Evolutionary conservation across 2,888 invertebrate species (phyloP), one percentile per base, ranked within the genome.

Genomic region (Aethes cnicana): DNA sequence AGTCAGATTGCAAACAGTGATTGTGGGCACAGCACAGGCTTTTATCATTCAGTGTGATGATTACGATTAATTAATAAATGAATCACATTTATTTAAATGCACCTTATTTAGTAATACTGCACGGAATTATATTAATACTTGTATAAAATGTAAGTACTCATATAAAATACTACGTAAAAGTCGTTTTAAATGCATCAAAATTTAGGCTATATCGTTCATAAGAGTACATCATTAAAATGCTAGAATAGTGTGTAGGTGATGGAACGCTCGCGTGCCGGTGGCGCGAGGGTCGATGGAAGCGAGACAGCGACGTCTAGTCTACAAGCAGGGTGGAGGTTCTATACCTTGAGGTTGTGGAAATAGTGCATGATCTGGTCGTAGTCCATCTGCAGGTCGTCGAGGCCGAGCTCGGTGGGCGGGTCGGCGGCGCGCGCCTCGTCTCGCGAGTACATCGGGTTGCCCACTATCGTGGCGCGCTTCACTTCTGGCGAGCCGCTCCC

Each of bases 301-400:
- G 79, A 77, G 75, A 71, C 75, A 82, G 84, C 84, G 77, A 85
- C 76, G 78, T 73, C 82, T 86, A 84, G 68, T 68, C 85, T 87
- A 86, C 80, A 86, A 87, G 87, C 87, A 69, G 71, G 77, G 76
- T 69, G 70, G 63, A 66, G 62, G 59, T 79, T 81, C 16, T 88
- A 87, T 92, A 97, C 97, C 93, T 98, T 98, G 77, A 98, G 92
- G 92, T 97, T 98, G 91, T 98, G 97, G 92, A 98, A 98, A 90
- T 98, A 98, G 82, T 97, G 96, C 96, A 98, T 96, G 84, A 98
- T 96, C 91, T 98, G 97, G 82, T 98, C 97, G 89, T 98, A 98
- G 89, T 98, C 97, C 97, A 98, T 96, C 76, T 96, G 96, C 60
- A 96, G 92, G 81, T 96, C 95, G 82, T 96, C 96, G 64, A 96